Base-by-base conservation (phyloP, 2,113 vertebrate species). In the Gallinago media region DNA sequence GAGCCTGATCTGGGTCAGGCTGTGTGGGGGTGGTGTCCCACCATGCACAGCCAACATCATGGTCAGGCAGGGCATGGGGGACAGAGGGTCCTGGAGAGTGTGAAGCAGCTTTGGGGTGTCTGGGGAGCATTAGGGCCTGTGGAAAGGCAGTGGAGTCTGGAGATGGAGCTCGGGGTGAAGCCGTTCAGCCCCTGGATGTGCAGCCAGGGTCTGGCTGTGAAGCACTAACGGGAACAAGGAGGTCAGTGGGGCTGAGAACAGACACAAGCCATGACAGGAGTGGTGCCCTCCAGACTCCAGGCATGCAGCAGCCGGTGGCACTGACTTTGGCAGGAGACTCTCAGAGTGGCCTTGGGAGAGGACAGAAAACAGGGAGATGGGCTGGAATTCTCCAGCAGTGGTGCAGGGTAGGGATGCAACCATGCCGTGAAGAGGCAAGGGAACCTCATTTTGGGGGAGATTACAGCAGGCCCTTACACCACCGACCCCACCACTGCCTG, bases 401-500 rank as follows among this genome's bases (percentile, higher is more conserved):
- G 59, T 0, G 0, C 2, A 1, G 14, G 32, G 34, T 44, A 72
- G 13, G 16, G 25, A 32, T 7, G 8, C 6, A 2, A 49, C 40
- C 21, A 12, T 0, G 5, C 23, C 2, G 1, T 22, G 34, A 85
- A 63, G 12, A 50, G 4, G 0, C 11, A 44, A 7, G 17, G 6
- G 9, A 85, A 46, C 17, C 11, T 55, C 8, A 34, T 44, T n/a
- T 55, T 8, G 0, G 15, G 42, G 46, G 16, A 1, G 2, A 61
- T 63, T 54, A 82, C 10, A 46, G 67, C 29, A 82, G 32, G 6
- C 15, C 15, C 13, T 8, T 25, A 36, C 15, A 15, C 10, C 47
- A 83, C 47, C 6, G 7, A 4, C 8, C 0, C 0, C 11, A 1
- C 15, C 27, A 11, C 21, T 36, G 36, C 32, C 34, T 0, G 0